phyloP scores from a whole-genome alignment of 92 coral and sea anemone genomes.

The Zoanthus sociatus region DNA sequence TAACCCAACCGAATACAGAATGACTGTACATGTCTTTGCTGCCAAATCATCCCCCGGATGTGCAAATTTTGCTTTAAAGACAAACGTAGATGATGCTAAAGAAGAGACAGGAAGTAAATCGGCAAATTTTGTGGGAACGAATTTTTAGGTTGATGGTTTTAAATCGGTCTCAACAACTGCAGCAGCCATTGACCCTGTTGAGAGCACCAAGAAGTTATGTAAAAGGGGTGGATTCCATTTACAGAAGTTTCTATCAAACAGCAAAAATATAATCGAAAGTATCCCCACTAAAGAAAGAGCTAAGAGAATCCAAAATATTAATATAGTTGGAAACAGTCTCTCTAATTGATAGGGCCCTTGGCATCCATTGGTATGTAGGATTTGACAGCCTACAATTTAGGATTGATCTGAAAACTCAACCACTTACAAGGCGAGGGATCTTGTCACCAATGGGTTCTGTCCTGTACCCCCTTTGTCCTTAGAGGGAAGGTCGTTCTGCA shows the following conservation, averaged over 20 bases:
- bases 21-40: neutral
- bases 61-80: conserved; percentile 36
- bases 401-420: conserved; percentile 4
- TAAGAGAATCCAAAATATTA: conserved; percentile 18
- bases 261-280: conserved; percentile 24
- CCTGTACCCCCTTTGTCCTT: neutral
- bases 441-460: conserved; percentile 1
- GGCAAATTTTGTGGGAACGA: neutral
- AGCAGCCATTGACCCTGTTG: neutral
- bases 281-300: conserved; percentile 38
- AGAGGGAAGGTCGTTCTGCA: neutral
- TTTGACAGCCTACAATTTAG: conserved; percentile 37
- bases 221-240: neutral
- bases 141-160: conserved; percentile 50
- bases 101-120: conserved; percentile 9
- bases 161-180: neutral
- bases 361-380: conserved; percentile 12
- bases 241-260: conserved; percentile 36
- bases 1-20: neutral
- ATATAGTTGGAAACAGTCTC: neutral
- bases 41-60: conserved; percentile 28
- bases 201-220: neutral
- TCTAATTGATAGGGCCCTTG: conserved; percentile 6
- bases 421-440: conserved; percentile 18
- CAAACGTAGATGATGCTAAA: neutral